These are phyloP conservation scores for Serrognathus titanus DNA, from an alignment of 2,888 invertebrate genomes.

Conservation along the genomic window DNA sequence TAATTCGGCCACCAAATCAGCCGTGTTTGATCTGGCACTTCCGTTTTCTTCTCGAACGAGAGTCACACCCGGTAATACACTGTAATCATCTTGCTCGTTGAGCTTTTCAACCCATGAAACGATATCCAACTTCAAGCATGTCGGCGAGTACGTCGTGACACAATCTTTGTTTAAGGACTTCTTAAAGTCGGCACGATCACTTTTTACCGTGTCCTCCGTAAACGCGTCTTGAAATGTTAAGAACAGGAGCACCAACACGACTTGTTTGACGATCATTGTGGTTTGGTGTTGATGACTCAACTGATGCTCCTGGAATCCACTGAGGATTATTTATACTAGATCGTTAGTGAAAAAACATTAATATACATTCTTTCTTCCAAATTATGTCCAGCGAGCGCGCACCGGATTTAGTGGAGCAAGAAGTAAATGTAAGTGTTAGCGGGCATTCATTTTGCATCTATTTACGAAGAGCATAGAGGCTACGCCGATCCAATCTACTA, in stretches of 20 bases:
- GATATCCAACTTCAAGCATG: constrained; percentile 76
- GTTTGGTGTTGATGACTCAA: constrained; percentile 18
- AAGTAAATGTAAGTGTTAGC: constrained; percentile 39
- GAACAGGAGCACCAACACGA: constrained; percentile 20
- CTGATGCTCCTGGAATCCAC: constrained; percentile 20
- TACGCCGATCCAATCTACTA: constrained; percentile 21
- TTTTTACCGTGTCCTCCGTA: constrained; percentile 20
- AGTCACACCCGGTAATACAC: constrained; percentile 70
- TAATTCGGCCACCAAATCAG: constrained; percentile 71
- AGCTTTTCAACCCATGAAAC: constrained; percentile 73
- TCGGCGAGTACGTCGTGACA: constrained; percentile 60
- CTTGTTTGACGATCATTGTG: constrained; percentile 15
- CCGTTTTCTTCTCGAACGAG: constrained; percentile 67
- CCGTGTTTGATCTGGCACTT: constrained; percentile 53
- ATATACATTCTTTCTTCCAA: constrained; percentile 25
- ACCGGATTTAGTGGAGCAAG: constrained; percentile 49
- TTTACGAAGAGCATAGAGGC: constrained; percentile 21
- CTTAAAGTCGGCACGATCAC: constrained; percentile 39
- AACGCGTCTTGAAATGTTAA: not conserved
- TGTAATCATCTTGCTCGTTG: constrained; percentile 66
- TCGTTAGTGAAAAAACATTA: constrained; percentile 19
- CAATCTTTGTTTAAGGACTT: constrained; percentile 53
- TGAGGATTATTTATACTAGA: constrained; percentile 24
- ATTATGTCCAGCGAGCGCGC: constrained; percentile 29
- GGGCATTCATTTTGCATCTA: constrained; percentile 17